Evolutionary conservation across 2,888 invertebrate genomes (phyloP).

Genomic region (Eupeodes luniger): DNA sequence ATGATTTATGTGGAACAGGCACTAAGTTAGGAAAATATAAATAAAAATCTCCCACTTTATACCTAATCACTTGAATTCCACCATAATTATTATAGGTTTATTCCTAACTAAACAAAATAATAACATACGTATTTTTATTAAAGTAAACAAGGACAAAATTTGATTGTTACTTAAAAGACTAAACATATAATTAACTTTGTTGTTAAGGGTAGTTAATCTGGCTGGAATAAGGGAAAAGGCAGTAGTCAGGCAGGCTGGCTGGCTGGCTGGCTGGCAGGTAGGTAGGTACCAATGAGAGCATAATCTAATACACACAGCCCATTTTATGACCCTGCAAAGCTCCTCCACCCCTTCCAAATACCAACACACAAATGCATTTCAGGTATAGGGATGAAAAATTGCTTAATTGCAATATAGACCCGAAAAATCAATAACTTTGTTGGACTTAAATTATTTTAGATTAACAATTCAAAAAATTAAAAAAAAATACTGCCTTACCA

Average conservation of each 20-base stretch:
- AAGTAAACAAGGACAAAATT: neutral
- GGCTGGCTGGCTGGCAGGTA: slow-evolving; percentile 35
- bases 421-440: slow-evolving; percentile 66
- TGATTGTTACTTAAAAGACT: neutral
- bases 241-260: neutral
- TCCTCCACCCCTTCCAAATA: slow-evolving; percentile 47
- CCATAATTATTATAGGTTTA: neutral
- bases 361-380: slow-evolving; percentile 52
- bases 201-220: slow-evolving; percentile 53
- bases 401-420: slow-evolving; percentile 51
- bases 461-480: neutral
- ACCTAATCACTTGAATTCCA: neutral
- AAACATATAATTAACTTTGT: slow-evolving; percentile 12
- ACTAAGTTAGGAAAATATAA: slow-evolving; percentile 26
- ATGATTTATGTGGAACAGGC: neutral
- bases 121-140: neutral
- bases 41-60: slow-evolving; percentile 8
- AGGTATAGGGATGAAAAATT: slow-evolving; percentile 39
- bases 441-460: neutral
- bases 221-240: slow-evolving; percentile 1
- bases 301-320: slow-evolving; percentile 37
- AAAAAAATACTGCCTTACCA: slow-evolving; percentile 51
- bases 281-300: slow-evolving; percentile 16
- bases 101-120: neutral
- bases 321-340: slow-evolving; percentile 28